Base-by-base conservation (phyloP, 37 sponge, comb jelly and placozoan genomes). In the Amphimedon queenslandica region DNA sequence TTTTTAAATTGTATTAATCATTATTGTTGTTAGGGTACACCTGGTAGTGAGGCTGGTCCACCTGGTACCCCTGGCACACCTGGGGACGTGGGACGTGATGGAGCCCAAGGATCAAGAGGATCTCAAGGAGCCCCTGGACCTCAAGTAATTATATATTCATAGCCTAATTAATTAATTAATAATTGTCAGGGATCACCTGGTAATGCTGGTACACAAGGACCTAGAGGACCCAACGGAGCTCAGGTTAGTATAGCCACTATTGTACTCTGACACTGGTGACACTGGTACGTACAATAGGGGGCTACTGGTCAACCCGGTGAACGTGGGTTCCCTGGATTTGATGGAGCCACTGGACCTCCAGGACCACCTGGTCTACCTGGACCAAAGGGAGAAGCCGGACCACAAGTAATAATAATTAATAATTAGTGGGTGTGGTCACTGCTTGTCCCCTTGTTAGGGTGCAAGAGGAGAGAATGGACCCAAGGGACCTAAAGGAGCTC, bases 281-380 rank as follows among this genome's bases (percentile, higher is more conserved):
- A n/a, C n/a, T n/a, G n/a, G 31, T 21, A n/a, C 4, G 31, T 31
- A 27, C 21, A 32, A 23, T 67, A 60, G 61, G 61, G 61, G 21
- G 27, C 27, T 60, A 11, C 28, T 42, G 85, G 84, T 3, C 66
- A 71, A 55, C 32, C 67, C 4, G 86, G 86, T 24, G 76, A 60
- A 29, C 80, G 64, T 53, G 86, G 86, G 27, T 74, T 80, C 39
- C 71, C 76, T 35, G 86, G 86, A 31, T 69, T 74, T 29, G 76
- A 40, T 75, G 86, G 86, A 27, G 38, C 5, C 6, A 4, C 31
- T n/a, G 68, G 68, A 35, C 37, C 6, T 67, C 24, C 58, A 2
- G 78, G 78, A 56, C 63, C 34, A 11, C 84, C 81, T 24, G 90
- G 90, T 55, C 51, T 20, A 0, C 66, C 28, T 37, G 88, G 88